A percentile compares a stretch with the other conserved stretches of the same genome.
phyloP scores from a whole-genome alignment of 37 sponge, comb jelly and placozoan species.

The Haliclona indistincta region DNA sequence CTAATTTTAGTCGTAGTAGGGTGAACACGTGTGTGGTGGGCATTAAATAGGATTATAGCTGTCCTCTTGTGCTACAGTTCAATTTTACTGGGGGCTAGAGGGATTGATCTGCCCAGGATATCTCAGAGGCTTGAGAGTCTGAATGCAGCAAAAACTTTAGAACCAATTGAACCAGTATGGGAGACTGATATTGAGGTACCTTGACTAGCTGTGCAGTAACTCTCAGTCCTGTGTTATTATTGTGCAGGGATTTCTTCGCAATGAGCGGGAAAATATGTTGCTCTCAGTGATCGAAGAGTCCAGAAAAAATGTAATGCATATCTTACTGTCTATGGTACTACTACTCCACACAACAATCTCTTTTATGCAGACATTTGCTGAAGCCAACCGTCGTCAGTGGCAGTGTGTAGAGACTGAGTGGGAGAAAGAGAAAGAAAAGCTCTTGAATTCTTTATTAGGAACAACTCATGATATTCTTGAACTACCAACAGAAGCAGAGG shows the following conservation, averaged over 20 bases:
- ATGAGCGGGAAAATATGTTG: slow-evolving; percentile 93
- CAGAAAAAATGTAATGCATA: slow-evolving; percentile 60
- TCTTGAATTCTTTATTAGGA: slow-evolving; percentile 86
- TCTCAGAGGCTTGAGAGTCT: slow-evolving; percentile 87
- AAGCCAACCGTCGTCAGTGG: slow-evolving; percentile 73
- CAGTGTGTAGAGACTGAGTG: slow-evolving; percentile 76
- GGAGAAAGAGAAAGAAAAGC: slow-evolving; percentile 96
- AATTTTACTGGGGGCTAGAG: slow-evolving; percentile 89
- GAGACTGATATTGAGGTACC: slow-evolving; percentile 78
- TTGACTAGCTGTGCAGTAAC: not conserved
- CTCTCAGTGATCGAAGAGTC: slow-evolving; percentile 92
- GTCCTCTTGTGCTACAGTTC: slow-evolving; percentile 46
- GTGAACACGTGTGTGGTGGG: slow-evolving; percentile 1
- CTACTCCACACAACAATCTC: not conserved
- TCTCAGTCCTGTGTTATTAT: not conserved
- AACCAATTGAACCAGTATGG: slow-evolving; percentile 83
- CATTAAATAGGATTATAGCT: slow-evolving; percentile 19
- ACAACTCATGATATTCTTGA: slow-evolving; percentile 70
- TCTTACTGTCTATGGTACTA: not conserved
- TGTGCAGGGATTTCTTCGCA: slow-evolving; percentile 82
- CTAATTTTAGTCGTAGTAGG: not conserved
- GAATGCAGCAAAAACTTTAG: slow-evolving; percentile 89
- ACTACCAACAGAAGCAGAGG: slow-evolving; percentile 66
- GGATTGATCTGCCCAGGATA: slow-evolving; percentile 90
- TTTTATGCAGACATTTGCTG: slow-evolving; percentile 67